Evolutionary conservation across 2,888 invertebrate genomes (phyloP), one percentile per base, ranked within the genome.

Genomic region (Catonia carolina): DNA sequence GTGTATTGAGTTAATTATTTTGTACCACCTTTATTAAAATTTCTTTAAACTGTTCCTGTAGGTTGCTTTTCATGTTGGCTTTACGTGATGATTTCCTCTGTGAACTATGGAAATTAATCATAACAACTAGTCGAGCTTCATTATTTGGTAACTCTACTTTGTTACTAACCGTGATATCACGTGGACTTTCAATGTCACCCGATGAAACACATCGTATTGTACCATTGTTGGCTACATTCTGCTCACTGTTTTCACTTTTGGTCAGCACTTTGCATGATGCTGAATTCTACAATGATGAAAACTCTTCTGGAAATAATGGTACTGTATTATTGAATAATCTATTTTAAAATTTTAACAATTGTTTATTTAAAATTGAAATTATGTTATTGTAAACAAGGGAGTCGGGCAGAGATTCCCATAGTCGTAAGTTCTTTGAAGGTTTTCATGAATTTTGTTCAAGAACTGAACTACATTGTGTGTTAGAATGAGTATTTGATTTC

Each of bases 221-320:
- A 10, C 89, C 92, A 1, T 78, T 89, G 1, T 69, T 93, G 33
- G 86, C 89, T 0, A 85, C 89, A 1, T 93, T 94, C 73, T 90
- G 90, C 69, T 84, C 89, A 1, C 74, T 92, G 1, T 89, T 90
- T 69, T 85, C 86, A 41, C 77, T 89, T 36, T 75, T 90, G 2
- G 79, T 93, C 49, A 84, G 88, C 0, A 91, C 92, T 0, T 71
- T 93, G 23, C 90, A 93, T 66, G 93, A 93, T 69, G 84, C 85
- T 0, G 93, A 93, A 73, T 91, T 93, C 71, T 85, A 83, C 49
- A 74, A 74, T 36, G 77, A 78, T 51, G 74, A 74, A 35, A 77
- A 77, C 53, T 72, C 37, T 6, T 14, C 4, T 14, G 15, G n/a
- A 7, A 15, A 37, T 5, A 5, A 37, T 37, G 37, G 3, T 12